phyloP scores from a whole-genome alignment of 2,113 vertebrate species.

The Physeter macrocephalus region DNA sequence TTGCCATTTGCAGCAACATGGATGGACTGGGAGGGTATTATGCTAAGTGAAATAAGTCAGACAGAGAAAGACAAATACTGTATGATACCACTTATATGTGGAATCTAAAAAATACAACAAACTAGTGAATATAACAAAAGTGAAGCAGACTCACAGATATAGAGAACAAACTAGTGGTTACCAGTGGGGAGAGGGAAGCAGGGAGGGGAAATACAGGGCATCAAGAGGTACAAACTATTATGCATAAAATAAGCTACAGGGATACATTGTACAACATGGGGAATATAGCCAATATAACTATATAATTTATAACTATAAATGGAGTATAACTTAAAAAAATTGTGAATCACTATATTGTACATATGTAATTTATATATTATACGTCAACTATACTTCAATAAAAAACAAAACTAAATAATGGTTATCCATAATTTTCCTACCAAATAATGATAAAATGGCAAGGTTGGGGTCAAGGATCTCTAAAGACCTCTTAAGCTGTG shows the following conservation, averaged over 20 bases:
- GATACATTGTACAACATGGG: too few species aligned
- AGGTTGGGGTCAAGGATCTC: neutral
- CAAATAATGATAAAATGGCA: neutral
- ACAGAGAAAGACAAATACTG: neutral
- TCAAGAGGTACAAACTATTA: neutral
- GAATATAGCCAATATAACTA: neutral
- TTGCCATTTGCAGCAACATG: neutral
- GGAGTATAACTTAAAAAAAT: neutral
- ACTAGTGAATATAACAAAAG: neutral
- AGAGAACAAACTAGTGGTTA: neutral
- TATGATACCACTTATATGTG: neutral
- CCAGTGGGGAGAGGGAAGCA: neutral
- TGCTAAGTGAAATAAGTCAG: neutral
- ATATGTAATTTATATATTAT: neutral
- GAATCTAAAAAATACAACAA: neutral
- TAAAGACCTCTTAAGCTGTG: neutral
- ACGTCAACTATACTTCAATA: neutral
- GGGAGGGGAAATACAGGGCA: neutral
- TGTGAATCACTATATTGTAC: neutral
- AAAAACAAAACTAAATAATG: neutral
- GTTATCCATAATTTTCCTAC: neutral
- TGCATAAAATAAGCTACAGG: too few species aligned
- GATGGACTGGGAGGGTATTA: neutral
- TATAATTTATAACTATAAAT: neutral
- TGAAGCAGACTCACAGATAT: neutral